Conservation (phyloP, 2,888 invertebrate species). For the Cetonia aurata region DNA sequence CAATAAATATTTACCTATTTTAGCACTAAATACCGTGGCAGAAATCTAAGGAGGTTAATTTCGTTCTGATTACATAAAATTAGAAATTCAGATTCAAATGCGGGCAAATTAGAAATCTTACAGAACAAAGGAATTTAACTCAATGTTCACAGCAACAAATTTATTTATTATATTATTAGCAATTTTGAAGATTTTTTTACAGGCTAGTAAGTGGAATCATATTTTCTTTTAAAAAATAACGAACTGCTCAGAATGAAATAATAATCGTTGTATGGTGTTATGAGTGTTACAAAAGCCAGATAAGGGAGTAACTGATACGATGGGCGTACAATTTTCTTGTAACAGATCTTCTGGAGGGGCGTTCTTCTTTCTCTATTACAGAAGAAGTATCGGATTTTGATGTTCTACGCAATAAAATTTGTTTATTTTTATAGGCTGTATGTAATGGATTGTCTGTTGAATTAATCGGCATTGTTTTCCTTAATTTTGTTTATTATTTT, state of each 20-base stretch:
- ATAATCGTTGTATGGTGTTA: neutral
- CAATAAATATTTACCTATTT: neutral
- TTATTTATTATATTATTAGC: too few relatives aligned
- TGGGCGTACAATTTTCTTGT: conserved; percentile 37
- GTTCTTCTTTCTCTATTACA: conserved; percentile 17
- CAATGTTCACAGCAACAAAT: too few relatives aligned
- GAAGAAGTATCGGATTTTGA: too few relatives aligned
- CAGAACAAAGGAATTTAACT: conserved; percentile 31
- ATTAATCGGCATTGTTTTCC: neutral
- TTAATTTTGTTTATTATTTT: too few relatives aligned
- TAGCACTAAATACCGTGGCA: conserved; percentile 49
- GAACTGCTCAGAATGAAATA: conserved; percentile 19
- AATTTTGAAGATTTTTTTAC: too few relatives aligned
- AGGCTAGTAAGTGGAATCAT: neutral
- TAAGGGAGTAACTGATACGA: conserved; percentile 26
- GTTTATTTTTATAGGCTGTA: neutral
- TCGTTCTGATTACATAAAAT: conserved; percentile 61
- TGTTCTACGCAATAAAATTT: conserved; percentile 10
- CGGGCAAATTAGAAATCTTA: conserved; percentile 52
- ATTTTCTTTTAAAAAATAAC: conserved; percentile 2
- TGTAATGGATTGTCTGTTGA: neutral
- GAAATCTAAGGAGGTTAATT: conserved; percentile 61
- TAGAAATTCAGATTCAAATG: conserved; percentile 59
- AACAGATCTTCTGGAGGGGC: conserved; percentile 39
- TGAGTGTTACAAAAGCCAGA: neutral